Base-by-base conservation (phyloP, 2,888 invertebrate genomes). In the Lepidochitona cinerea region DNA sequence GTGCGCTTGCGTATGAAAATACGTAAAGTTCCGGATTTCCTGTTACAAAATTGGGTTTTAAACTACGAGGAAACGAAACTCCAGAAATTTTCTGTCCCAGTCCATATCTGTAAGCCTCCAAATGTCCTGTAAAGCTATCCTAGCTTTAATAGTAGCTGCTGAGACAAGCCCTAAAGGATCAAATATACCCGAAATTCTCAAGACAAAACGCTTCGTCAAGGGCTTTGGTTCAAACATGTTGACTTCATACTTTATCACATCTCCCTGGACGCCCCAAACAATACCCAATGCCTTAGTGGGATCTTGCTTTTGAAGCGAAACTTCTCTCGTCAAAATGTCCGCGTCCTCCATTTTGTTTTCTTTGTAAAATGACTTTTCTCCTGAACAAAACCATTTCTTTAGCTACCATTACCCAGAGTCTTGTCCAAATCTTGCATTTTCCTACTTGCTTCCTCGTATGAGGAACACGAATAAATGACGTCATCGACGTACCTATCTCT, bases 401-500 rank as follows among this genome's bases (percentile, higher is more conserved):
- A 74, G 35, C 65, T 66, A 18, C 74, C 74, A 18, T 66, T 52
- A 3, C 37, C 37, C 4, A 74, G 37, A n/a, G 66, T 26, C 14
- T 52, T 0, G 37, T 74, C 70, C 33, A 74, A 14, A 33, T 68
- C n/a, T n/a, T n/a, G n/a, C n/a, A n/a, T n/a, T n/a, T n/a, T n/a
- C n/a, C n/a, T n/a, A n/a, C n/a, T n/a, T n/a, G n/a, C n/a, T n/a
- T n/a, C n/a, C n/a, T n/a, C n/a, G n/a, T n/a, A n/a, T n/a, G n/a
- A n/a, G n/a, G 33, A 4, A 37, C 74, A 74, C n/a, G 74, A 74
- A 37, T 65, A 36, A 18, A 74, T 65, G 1, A 70, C 18, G 41
- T 75, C 75, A 26, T 68, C 75, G 54, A 72, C 70, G 41, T 75
- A 72, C 7, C 75, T 12, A 37, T 75, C 72, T 29, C 65, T 14